Base-by-base conservation (phyloP, 2,113 vertebrate species). In the human region DNA sequence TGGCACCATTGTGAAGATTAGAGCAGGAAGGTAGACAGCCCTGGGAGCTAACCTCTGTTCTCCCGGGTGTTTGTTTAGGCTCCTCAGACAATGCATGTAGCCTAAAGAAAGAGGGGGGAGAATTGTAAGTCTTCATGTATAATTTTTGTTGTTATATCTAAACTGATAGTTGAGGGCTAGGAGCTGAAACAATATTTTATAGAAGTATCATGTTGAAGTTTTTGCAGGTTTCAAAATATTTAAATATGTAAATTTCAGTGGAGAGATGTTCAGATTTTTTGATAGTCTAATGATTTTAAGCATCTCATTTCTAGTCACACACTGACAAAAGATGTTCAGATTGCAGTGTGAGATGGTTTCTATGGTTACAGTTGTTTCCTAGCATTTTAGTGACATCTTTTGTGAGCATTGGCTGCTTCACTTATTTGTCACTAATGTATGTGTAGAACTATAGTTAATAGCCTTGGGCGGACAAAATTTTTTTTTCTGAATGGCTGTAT, bases 391-490 rank as follows among this genome's bases (percentile, higher is more conserved):
- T 99, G 99, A 99, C 99, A 99, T 99, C 99, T 99, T 99, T 99
- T 99, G 98, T 99, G 99, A 99, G 98, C 99, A 99, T 98, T 99
- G 99, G 99, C 98, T 99, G 99, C 98, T 98, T 99, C 99, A 99
- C 99, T 99, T 99, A 99, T 99, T 99, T 99, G 99, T 99, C 99
- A 99, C 98, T 99, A 99, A 99, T 99, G 99, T 99, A 99, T 99
- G 99, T 99, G 99, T 99, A 98, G 99, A 98, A 98, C 98, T 99
- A 99, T 99, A 99, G 99, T 99, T 99, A 99, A 99, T 99, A 99
- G 99, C 99, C 99, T 98, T 99, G 99, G 99, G 99, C 99, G 98
- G 99, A 99, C 98, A 98, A 99, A 98, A 97, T 98, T 98, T 98
- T 98, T 98, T 98, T 97, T 98, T 98, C 98, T 99, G 99, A 99